A percentile compares a stretch with the other conserved stretches of the same genome.
phyloP scores from a whole-genome alignment of 1,140 invertebrate genomes.

The Drosophila nannoptera region DNA sequence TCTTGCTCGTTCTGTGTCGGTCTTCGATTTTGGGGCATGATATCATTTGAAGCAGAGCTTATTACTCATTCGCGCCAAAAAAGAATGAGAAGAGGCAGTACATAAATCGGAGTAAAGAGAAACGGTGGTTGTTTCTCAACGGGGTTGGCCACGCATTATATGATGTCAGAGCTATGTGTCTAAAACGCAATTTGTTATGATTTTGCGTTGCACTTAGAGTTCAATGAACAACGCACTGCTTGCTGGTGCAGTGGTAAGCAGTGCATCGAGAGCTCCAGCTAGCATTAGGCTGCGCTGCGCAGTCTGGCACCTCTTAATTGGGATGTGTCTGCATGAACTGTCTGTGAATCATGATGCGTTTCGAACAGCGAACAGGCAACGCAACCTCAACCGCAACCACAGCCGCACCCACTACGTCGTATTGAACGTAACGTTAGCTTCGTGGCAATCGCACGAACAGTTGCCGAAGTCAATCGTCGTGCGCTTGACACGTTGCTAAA shows the following conservation, averaged over 20 bases:
- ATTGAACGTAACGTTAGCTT: slow-evolving; percentile 27
- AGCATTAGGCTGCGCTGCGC: neutral
- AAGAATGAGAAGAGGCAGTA: slow-evolving; percentile 24
- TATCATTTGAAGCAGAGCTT: slow-evolving; percentile 72
- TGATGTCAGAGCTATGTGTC: slow-evolving; percentile 32
- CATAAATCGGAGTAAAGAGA: slow-evolving; percentile 14
- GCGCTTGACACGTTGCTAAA: slow-evolving; percentile 37
- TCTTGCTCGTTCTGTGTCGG: slow-evolving; percentile 7
- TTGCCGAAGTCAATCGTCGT: slow-evolving; percentile 26
- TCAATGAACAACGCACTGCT: slow-evolving; percentile 24
- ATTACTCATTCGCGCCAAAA: slow-evolving; percentile 69
- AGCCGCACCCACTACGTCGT: slow-evolving; percentile 44
- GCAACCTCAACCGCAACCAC: slow-evolving; percentile 8
- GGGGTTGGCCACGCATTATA: slow-evolving; percentile 1
- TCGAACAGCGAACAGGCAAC: slow-evolving; percentile 5
- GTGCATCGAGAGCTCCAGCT: slow-evolving; percentile 40
- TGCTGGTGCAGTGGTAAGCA: slow-evolving; percentile 32
- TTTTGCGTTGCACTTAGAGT: slow-evolving; percentile 41
- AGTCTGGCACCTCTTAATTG: slow-evolving; percentile 38
- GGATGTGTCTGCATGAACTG: slow-evolving; percentile 50
- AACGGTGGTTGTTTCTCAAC: slow-evolving; percentile 2
- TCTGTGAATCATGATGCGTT: slow-evolving; percentile 29
- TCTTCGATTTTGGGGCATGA: slow-evolving; percentile 41
- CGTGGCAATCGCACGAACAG: slow-evolving; percentile 16
- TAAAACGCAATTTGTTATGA: slow-evolving; percentile 32